Conservation (phyloP, 2,888 invertebrate genomes). For the Selenia dentaria region DNA sequence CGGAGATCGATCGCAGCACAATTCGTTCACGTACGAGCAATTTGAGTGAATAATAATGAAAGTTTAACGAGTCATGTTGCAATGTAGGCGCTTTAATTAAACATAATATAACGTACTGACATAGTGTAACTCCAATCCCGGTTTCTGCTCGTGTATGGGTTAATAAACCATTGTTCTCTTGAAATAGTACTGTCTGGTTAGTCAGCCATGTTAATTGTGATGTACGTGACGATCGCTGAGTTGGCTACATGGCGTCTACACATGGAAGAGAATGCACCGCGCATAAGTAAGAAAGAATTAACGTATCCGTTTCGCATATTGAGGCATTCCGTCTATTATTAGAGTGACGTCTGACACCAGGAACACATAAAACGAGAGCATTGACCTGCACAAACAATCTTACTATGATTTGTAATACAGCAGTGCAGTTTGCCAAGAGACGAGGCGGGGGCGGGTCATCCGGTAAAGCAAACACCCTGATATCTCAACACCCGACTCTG, state of each 20-base stretch:
- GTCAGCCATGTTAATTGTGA: conserved; percentile 47
- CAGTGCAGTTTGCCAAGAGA: conserved; percentile 80
- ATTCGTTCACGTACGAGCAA: conserved; percentile 81
- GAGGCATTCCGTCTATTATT: conserved; percentile 82
- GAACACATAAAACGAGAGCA: conserved; percentile 81
- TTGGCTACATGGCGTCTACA: conserved; percentile 45
- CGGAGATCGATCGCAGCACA: conserved; percentile 78
- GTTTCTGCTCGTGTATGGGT: conserved; percentile 48
- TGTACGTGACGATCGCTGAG: conserved; percentile 50
- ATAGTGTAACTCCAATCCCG: conserved; percentile 51
- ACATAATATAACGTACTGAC: conserved; percentile 68
- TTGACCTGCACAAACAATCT: conserved; percentile 81
- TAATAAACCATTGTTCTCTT: conserved; percentile 53
- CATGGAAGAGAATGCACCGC: conserved; percentile 53
- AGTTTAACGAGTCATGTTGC: conserved; percentile 76
- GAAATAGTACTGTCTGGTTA: conserved; percentile 50
- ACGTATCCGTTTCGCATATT: conserved; percentile 69
- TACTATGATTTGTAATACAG: conserved; percentile 78
- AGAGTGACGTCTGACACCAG: conserved; percentile 78
- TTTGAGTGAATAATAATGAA: conserved; percentile 81
- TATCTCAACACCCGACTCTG: conserved; percentile 65
- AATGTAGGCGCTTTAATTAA: conserved; percentile 70
- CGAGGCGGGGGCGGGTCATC: conserved; percentile 69
- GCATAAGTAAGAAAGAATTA: conserved; percentile 62
- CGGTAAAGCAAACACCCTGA: conserved; percentile 65